Conservation (phyloP, 2,888 invertebrate genomes). For the Drosophila subsilvestris region DNA sequence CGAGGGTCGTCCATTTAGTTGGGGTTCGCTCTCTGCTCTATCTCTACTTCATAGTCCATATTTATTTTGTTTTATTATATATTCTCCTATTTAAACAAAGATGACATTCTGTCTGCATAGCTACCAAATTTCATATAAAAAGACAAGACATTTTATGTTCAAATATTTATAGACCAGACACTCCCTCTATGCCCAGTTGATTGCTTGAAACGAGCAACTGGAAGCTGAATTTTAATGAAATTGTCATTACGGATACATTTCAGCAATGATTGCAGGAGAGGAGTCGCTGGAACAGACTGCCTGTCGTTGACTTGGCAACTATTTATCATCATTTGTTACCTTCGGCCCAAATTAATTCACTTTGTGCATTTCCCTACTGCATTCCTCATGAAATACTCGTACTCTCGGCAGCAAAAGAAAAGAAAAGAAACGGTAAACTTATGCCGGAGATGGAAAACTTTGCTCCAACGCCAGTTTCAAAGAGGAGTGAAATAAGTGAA, state of each 20-base stretch:
- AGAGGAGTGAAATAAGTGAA: not conserved
- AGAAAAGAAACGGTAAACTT: constrained; percentile 16
- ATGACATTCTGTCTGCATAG: not conserved
- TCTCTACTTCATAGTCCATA: not conserved
- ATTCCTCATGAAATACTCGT: constrained; percentile 24
- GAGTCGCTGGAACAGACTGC: not conserved
- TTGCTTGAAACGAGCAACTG: not conserved
- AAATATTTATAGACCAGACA: not conserved
- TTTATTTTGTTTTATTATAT: too few species aligned
- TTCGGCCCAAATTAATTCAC: constrained; percentile 39
- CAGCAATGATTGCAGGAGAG: not conserved
- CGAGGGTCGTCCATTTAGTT: constrained; percentile 14
- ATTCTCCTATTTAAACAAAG: not conserved
- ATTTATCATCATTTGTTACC: constrained; percentile 38
- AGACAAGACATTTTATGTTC: not conserved
- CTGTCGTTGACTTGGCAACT: constrained; percentile 35
- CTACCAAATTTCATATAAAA: not conserved
- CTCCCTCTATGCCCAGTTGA: not conserved
- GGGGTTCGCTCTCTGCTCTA: too few species aligned
- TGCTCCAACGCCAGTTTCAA: constrained; percentile 25
- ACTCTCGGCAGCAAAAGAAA: constrained; percentile 3
- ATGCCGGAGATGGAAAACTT: constrained; percentile 29
- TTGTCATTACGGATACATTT: constrained; percentile 3
- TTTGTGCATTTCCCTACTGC: constrained; percentile 36
- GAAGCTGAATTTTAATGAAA: constrained; percentile 1